Base-by-base conservation (phyloP, 2,888 invertebrate species). In the Catocala fraxini region DNA sequence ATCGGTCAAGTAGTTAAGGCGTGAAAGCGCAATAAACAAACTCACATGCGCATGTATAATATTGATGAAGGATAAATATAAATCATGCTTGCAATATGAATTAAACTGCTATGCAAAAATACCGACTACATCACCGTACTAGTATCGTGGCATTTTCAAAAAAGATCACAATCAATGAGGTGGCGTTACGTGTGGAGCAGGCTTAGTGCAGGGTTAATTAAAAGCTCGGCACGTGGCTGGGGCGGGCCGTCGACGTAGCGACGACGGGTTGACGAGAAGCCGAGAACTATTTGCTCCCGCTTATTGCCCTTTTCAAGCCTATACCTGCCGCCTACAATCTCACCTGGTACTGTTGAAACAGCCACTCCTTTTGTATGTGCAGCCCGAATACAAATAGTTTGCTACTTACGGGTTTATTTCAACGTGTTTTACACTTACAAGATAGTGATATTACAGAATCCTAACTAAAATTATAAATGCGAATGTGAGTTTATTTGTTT, bases 171-270 rank as follows among this genome's bases (percentile, higher is more conserved):
- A 65, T 65, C 55, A 53, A 60, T 68, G 59, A 54, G 45, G 25
- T 60, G 52, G 58, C 56, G 47, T 58, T 70, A 66, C 59, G 59
- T 42, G 60, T 51, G 59, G 34, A 51, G 51, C 39, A 54, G 59
- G 56, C 65, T 64, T 47, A 52, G 52, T 62, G 75, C 72, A 25
- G 73, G 81, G 84, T 85, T 90, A 90, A 91, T 90, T 90, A 90
- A 87, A 87, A 87, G 63, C 74, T 71, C 79, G 78, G 59, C 62
- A 65, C 55, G 63, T 52, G 57, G 74, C 77, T 70, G 71, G 71
- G 70, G 68, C 68, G 74, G 69, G 67, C 59, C 63, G 75, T 45
- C 55, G 59, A 59, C 64, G 68, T 64, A 65, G 60, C 59, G 57
- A 63, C 57, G 65, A 59, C 65, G 65, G 41, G 54, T 48, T 58